A percentile compares a stretch with the other conserved stretches of the same genome.
Evolutionary conservation across 2,113 vertebrate genomes (phyloP).

Genomic region (Axis porcinus): DNA sequence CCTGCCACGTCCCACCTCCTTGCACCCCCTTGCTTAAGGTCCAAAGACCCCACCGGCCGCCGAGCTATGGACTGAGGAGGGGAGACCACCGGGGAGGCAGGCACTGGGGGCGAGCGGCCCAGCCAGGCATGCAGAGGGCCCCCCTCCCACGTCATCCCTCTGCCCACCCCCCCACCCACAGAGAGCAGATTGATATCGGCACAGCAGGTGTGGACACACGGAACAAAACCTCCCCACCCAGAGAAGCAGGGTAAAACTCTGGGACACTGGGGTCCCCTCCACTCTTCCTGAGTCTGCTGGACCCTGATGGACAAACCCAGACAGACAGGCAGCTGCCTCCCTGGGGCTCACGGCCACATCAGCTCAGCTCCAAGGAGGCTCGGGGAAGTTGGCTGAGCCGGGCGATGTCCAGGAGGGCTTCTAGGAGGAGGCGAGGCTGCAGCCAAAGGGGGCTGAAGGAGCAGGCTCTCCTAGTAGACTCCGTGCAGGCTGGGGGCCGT

Average conservation of each 20-base stretch:
- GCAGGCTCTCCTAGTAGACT: background rate
- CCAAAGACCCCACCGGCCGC: too few relatives aligned
- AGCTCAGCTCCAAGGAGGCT: background rate
- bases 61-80: fast-evolving
- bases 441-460: background rate
- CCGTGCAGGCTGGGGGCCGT: background rate
- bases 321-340: background rate
- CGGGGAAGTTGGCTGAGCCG: background rate
- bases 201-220: fast-evolving
- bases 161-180: background rate
- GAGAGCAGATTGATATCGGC: too few relatives aligned
- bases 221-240: too few relatives aligned
- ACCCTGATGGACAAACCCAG: background rate
- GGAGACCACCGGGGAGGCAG: background rate
- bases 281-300: background rate
- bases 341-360: background rate
- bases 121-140: background rate
- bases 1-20: background rate
- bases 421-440: background rate
- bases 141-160: fast-evolving
- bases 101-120: background rate
- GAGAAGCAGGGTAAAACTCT: background rate
- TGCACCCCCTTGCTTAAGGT: background rate
- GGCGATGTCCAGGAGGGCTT: background rate
- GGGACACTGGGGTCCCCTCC: fast-evolving